Base-by-base conservation (phyloP, 2,113 vertebrate species). In the Nibea albiflora region DNA sequence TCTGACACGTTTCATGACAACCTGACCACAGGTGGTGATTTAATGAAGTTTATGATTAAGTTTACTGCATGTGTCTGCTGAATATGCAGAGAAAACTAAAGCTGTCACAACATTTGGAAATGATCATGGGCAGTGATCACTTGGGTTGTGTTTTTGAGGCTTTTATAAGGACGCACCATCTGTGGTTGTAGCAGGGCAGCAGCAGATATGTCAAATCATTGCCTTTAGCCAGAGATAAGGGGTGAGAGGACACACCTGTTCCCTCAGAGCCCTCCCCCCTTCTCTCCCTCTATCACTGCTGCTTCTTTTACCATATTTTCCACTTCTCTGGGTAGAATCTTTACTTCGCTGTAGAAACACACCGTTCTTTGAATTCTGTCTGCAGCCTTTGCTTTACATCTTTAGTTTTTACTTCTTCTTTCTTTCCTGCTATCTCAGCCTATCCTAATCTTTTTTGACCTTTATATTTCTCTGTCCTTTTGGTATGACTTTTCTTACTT, bases 221-320 rank as follows among this genome's bases (percentile, higher is more conserved):
- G 81, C 82, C 80, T 80, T 75, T 15, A 83, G 86, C 66, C 70
- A 69, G 49, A 69, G 64, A 78, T 67, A 8, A 62, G n/a, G 49
- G 61, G 72, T 85, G 50, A 79, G 58, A 79, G 80, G 76, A 65
- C 85, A 78, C 70, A 87, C 42, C 76, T 85, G 80, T 74, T 81
- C 66, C 31, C 62, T 71, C 54, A 58, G n/a, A 69, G 24, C 69
- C 44, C 42, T 7, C 61, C 74, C 64, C 74, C 63, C 10, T 15
- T 46, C 20, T 8, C 1, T 57, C 17, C 11, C 24, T 64, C 28
- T 35, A 62, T 62, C 62, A 39, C 35, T 70, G 42, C 24, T 77
- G 15, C 26, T 62, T 63, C 31, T 73, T 67, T 58, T 60, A 12
- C 69, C 22, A 26, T 12, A 26, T 53, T 74, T 44, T 26, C 4